Conservation (phyloP, 2,797 vertebrate species). For the Paguma larvata region DNA sequence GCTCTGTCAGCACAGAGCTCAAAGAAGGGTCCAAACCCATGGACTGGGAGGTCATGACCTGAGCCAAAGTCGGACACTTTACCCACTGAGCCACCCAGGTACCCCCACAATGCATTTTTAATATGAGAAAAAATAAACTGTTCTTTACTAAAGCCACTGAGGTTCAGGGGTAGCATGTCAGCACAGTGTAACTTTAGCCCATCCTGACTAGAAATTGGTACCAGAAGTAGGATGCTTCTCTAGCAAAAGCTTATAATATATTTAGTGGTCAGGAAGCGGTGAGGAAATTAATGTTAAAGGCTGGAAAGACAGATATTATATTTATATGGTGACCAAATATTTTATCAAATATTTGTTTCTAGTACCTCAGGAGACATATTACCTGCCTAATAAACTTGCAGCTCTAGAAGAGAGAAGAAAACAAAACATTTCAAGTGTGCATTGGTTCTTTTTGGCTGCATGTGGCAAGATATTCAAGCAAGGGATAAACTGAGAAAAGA, state of each 20-base stretch:
- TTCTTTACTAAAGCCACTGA: background rate
- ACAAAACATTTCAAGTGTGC: background rate
- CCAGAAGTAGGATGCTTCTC: background rate
- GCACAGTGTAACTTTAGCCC: background rate
- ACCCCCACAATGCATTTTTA: background rate
- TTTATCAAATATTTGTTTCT: background rate
- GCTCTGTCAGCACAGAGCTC: too few relatives aligned
- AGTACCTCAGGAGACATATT: background rate
- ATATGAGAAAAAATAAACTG: background rate
- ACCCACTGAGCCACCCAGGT: too few relatives aligned
- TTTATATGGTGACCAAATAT: background rate
- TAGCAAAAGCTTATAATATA: background rate
- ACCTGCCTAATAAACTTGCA: background rate
- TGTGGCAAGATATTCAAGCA: background rate
- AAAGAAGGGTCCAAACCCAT: too few relatives aligned
- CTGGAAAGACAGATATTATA: background rate
- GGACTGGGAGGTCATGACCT: too few relatives aligned
- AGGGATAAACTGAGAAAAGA: background rate
- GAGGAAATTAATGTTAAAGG: background rate
- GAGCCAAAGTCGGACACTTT: too few relatives aligned
- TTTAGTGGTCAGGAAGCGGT: background rate
- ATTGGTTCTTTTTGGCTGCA: background rate
- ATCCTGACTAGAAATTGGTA: background rate
- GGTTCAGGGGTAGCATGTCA: background rate
- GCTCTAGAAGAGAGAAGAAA: background rate